Base-by-base conservation (phyloP, 2,113 vertebrate genomes). In the Brachypteracias leptosomus region DNA sequence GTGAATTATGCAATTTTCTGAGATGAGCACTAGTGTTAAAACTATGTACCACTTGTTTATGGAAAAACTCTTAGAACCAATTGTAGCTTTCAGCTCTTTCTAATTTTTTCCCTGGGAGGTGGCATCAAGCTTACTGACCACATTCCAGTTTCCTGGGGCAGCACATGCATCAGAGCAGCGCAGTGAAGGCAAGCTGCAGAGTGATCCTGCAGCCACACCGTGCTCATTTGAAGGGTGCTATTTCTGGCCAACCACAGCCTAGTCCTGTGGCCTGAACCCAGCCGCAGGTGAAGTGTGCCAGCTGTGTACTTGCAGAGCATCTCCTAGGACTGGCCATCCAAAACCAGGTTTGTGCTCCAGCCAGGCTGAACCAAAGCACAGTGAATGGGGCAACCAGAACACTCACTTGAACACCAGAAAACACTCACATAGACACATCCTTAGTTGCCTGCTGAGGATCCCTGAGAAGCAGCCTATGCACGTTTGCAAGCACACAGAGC, bases 251-350 rank as follows among this genome's bases (percentile, higher is more conserved):
- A 40, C 71, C 4, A 1, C 75, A 62, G 51, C 61, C 55, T 46
- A 6, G 3, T 47, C 61, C 52, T 40, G 33, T 24, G 66, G 57
- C 71, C 62, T 73, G 59, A 90, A 40, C 28, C 1, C 0, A 0
- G 15, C 57, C 0, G 0, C 4, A 79, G 79, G 67, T 49, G 38
- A 82, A 71, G 22, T 0, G 0, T n/a, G 25, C 42, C 62, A 94
- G 57, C 42, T 59, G 29, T 15, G 75, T 31, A 13, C 36, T 71
- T 31, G 44, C 31, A 71, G 31, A 88, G 61, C 78, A 74, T 26
- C n/a, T 73, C 78, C 73, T 31, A 15, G 40, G 25, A 89, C 54
- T 71, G 11, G 28, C 24, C 38, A 61, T 46, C 46, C 73, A 76
- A 76, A 88, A 57, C 31, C 38, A 52, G 0, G 0, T 8, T 28